These are phyloP conservation scores for Scalopus aquaticus DNA, from an alignment of 2,113 vertebrate species.

Conservation along the genomic window DNA sequence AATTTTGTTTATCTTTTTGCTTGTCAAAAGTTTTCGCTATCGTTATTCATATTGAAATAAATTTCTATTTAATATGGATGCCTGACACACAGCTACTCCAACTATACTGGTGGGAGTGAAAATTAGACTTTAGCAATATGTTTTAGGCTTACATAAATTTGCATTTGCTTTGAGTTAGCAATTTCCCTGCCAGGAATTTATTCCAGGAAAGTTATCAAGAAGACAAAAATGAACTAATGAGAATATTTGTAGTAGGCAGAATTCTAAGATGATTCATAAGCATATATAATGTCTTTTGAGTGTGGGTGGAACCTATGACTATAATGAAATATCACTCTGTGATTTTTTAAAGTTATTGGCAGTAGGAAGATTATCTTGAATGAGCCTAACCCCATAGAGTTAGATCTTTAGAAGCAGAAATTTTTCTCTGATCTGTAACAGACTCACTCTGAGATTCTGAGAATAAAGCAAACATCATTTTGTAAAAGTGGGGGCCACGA, in stretches of 20 bases:
- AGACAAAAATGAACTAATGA: not conserved
- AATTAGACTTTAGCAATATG: not conserved
- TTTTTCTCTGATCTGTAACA: not conserved
- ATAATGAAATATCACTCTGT: not conserved
- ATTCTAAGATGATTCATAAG: not conserved
- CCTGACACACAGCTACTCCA: not conserved
- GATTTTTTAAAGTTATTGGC: not conserved
- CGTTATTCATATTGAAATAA: not conserved
- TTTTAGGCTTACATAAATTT: conserved; percentile 10
- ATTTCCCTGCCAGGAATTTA: not conserved
- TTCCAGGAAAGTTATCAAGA: not conserved
- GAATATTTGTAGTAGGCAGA: not conserved
- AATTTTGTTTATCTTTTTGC: not conserved
- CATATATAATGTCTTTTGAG: not conserved
- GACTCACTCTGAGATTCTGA: too few relatives aligned
- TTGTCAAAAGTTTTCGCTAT: not conserved
- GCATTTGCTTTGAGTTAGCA: not conserved
- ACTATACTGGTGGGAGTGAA: not conserved
- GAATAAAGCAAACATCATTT: not conserved
- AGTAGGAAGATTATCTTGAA: not conserved
- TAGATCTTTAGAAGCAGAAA: not conserved
- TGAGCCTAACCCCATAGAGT: not conserved
- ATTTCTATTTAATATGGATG: not conserved
- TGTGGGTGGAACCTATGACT: not conserved
- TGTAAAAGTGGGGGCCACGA: not conserved